Evolutionary conservation across 2,113 vertebrate genomes (phyloP), one percentile per base, ranked within the genome.

Genomic region (Chloebia gouldiae): DNA sequence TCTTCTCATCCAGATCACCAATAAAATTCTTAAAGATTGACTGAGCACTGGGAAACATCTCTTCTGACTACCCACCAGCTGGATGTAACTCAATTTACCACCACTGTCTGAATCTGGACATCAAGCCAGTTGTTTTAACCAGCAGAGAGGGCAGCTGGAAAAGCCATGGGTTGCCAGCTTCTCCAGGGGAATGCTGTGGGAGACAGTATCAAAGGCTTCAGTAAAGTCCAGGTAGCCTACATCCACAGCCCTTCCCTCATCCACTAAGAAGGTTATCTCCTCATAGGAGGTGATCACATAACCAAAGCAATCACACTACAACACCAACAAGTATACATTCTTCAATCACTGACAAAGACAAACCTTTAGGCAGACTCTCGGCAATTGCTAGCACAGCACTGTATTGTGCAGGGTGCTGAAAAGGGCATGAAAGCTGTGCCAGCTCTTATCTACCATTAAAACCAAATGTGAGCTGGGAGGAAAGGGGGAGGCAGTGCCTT

Each of bases 381-480:
- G 63, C 23, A 61, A 30, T 1, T 23, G 49, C n/a, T 22, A 64
- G 70, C 47, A 68, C 63, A 85, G 31, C 19, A 81, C 7, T 0
- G 0, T 23, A 63, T 9, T 35, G 33, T 56, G 22, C 57, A 44
- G 47, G 12, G n/a, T n/a, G 45, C 57, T 42, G 53, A 76, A 92
- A 79, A 64, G 13, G 2, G 13, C 44, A 49, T 1, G 37, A 60
- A 35, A 84, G 7, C 35, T 71, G 51, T 24, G 33, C 53, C 70
- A 72, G 37, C 45, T 80, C 66, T 64, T 54, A 78, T 10, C 42
- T 66, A 22, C 31, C 16, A 24, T 47, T 40, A 68, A 79, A 89
- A 57, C 10, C 17, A 71, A 81, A 51, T 0, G 1, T 18, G 22
- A 73, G 4, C n/a, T 51, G 18, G 1, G 4, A n/a, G 1, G 3